phyloP scores from a whole-genome alignment of 2,888 invertebrate species.

The Epinotia demarniana region DNA sequence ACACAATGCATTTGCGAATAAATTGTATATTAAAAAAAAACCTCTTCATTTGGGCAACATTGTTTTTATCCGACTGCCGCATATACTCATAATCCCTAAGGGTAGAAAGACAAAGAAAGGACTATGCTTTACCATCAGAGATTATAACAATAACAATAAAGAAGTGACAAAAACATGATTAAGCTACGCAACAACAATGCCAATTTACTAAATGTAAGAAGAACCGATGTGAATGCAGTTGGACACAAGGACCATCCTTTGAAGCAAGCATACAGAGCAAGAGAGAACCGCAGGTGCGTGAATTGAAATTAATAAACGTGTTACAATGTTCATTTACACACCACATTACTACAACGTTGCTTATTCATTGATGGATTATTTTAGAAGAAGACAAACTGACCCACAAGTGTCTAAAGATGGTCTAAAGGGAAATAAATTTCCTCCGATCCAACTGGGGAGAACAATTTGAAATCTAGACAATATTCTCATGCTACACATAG shows the following conservation, averaged over 20 bases:
- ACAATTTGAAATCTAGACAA: not conserved
- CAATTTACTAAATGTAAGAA: not conserved
- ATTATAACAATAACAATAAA: not conserved
- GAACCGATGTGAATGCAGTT: not conserved
- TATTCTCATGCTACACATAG: not conserved
- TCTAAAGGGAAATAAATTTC: too few relatives aligned
- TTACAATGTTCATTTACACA: constrained; percentile 62
- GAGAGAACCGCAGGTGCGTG: constrained; percentile 59
- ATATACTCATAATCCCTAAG: not conserved
- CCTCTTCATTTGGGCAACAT: not conserved
- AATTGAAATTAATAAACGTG: constrained; percentile 47
- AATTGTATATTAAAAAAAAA: not conserved
- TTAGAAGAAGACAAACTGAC: too few relatives aligned
- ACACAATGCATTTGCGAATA: constrained; percentile 36
- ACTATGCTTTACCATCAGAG: too few relatives aligned
- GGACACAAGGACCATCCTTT: not conserved
- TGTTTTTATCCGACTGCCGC: not conserved
- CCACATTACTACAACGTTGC: constrained; percentile 54
- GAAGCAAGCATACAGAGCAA: constrained; percentile 48
- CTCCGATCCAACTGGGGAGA: too few relatives aligned
- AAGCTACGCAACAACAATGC: not conserved
- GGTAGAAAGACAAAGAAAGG: not conserved
- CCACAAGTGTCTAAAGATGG: too few relatives aligned
- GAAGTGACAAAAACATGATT: not conserved
- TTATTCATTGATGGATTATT: not conserved